phyloP scores from a whole-genome alignment of 2,113 vertebrate species.

The Carettochelys insculpta region DNA sequence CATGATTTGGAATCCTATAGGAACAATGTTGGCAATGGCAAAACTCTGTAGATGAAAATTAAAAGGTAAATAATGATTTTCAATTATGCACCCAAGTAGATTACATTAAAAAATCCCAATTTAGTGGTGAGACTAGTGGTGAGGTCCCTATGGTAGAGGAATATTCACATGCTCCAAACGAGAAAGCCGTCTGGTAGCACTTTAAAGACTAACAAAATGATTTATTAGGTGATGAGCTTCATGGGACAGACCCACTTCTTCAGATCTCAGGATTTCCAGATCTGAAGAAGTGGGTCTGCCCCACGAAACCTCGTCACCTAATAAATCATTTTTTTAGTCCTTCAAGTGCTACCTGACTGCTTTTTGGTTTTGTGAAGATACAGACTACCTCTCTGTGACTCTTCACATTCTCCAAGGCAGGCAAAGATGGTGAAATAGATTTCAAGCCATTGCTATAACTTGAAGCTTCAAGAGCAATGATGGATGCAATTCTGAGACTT shows the following conservation, averaged over 20 bases:
- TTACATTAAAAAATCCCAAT: rapidly evolving
- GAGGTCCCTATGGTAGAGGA: not conserved
- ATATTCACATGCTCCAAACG: not conserved
- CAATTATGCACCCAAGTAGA: rapidly evolving
- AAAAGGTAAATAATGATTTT: not conserved
- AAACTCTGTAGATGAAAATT: not conserved
- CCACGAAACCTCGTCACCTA: too few relatives aligned
- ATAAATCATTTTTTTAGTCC: too few relatives aligned
- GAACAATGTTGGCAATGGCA: not conserved
- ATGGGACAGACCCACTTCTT: too few relatives aligned
- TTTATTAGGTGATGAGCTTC: too few relatives aligned
- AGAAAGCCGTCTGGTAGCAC: too few relatives aligned
- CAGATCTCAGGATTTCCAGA: too few relatives aligned
- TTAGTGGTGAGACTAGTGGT: not conserved
- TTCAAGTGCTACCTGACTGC: too few relatives aligned
- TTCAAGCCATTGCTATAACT: not conserved
- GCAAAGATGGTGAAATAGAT: not conserved
- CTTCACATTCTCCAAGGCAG: not conserved
- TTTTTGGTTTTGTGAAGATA: too few relatives aligned
- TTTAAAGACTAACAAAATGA: too few relatives aligned
- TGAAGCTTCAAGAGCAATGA: constrained; percentile 1
- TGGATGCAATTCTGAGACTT: not conserved
- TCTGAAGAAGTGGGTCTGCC: too few relatives aligned
- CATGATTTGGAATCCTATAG: not conserved
- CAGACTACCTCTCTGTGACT: not conserved